A percentile compares a stretch with the other conserved stretches of the same genome.
These are phyloP conservation scores for Psittacula derbiana DNA, from an alignment of 2,797 vertebrate genomes.

Conservation along the genomic window DNA sequence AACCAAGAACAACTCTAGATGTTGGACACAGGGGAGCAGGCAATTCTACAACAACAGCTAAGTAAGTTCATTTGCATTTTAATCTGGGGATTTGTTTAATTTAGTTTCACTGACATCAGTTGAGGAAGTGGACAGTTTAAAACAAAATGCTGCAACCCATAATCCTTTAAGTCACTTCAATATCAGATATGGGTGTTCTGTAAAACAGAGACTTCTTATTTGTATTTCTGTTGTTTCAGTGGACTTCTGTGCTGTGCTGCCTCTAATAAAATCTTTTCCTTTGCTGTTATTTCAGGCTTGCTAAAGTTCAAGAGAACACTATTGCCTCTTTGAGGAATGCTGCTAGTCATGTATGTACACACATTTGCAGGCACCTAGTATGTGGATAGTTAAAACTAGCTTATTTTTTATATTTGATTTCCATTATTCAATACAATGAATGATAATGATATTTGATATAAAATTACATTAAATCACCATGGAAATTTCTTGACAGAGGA, in stretches of 20 bases:
- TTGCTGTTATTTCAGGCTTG: slow-evolving; percentile 82
- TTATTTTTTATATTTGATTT: neutral
- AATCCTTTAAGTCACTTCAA: neutral
- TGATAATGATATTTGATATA: neutral
- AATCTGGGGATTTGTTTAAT: neutral
- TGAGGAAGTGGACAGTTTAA: neutral
- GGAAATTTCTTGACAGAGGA: neutral
- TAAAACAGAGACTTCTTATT: neutral
- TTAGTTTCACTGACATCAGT: neutral
- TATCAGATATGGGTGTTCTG: neutral
- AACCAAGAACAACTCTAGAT: slow-evolving; percentile 86
- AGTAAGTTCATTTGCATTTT: slow-evolving; percentile 77
- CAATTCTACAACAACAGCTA: slow-evolving; percentile 88
- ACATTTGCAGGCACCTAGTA: neutral
- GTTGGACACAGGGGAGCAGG: slow-evolving; percentile 96
- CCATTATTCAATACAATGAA: neutral
- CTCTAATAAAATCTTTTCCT: neutral
- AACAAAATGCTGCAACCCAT: neutral
- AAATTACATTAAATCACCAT: neutral
- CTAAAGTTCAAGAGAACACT: slow-evolving; percentile 94
- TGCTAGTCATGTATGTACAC: slow-evolving; percentile 87
- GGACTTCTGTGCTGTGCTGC: neutral
- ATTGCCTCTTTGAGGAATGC: slow-evolving; percentile 93
- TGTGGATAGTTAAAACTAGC: neutral
- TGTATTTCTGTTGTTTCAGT: neutral